Evolutionary conservation across 92 coral and sea anemone genomes (phyloP).

Genomic region (Zoanthus solanderi): DNA sequence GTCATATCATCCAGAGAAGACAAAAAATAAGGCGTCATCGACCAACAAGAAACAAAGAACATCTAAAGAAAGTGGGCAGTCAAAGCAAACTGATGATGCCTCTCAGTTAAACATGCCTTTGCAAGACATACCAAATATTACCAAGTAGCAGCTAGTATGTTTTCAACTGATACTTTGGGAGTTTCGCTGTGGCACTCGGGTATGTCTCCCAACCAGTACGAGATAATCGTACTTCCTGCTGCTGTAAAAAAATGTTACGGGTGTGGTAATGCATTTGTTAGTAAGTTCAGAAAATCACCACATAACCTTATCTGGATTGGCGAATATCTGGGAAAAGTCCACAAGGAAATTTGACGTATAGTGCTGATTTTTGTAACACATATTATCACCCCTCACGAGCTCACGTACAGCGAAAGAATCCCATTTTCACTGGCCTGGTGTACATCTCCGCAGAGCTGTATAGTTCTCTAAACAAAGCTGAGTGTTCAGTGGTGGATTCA

Average conservation of each 20-base stretch:
- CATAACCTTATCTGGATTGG: not conserved
- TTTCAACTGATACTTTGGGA: too few species aligned
- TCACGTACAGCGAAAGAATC: not conserved
- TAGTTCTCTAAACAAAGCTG: too few species aligned
- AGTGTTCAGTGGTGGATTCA: too few species aligned
- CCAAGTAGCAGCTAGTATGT: too few species aligned
- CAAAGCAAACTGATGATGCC: not conserved
- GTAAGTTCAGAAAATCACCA: conserved; percentile 27
- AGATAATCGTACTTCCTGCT: conserved; percentile 29
- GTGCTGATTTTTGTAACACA: not conserved
- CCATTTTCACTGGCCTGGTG: not conserved
- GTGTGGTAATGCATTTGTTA: conserved; percentile 35
- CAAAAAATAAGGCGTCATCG: not conserved
- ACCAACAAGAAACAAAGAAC: not conserved
- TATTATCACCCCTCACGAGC: not conserved
- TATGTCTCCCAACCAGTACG: conserved; percentile 39
- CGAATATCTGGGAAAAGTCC: not conserved
- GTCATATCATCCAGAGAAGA: not conserved
- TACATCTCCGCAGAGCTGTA: not conserved
- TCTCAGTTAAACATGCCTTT: not conserved
- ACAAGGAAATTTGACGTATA: not conserved
- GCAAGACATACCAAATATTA: not conserved
- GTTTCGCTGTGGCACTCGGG: conserved; percentile 32
- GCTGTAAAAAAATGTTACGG: conserved; percentile 38
- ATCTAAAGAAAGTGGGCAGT: too few species aligned